A percentile compares a stretch with the other conserved stretches of the same genome.
These are phyloP conservation scores for Xestia ashworthii DNA, from an alignment of 2,888 invertebrate species.

Conservation along the genomic window DNA sequence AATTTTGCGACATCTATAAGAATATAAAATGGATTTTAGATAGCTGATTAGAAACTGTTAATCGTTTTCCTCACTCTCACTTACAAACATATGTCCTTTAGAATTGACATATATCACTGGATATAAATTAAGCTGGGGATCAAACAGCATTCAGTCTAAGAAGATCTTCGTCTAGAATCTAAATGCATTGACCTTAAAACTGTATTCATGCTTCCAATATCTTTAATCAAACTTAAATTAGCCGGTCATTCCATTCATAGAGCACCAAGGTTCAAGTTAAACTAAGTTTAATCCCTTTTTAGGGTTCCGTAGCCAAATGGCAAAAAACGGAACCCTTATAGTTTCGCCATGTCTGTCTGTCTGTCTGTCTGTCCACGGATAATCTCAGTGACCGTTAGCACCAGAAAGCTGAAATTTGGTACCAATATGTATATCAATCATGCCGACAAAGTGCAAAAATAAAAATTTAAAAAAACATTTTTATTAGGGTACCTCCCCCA, in stretches of 20 bases:
- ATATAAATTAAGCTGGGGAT: background rate
- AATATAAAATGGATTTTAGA: slow-evolving; percentile 18
- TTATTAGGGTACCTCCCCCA: too few species aligned
- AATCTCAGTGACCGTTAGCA: too few species aligned
- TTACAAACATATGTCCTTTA: background rate
- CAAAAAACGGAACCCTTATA: too few species aligned
- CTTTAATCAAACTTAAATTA: slow-evolving; percentile 33
- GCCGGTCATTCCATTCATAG: slow-evolving; percentile 19
- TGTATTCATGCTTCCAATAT: slow-evolving; percentile 26
- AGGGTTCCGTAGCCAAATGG: too few species aligned
- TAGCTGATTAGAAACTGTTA: slow-evolving; percentile 3
- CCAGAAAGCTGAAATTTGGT: too few species aligned
- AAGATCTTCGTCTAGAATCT: background rate
- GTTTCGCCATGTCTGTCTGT: too few species aligned
- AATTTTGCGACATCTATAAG: background rate
- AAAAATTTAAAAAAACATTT: too few species aligned
- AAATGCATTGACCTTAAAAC: slow-evolving; percentile 3
- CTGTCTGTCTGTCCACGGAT: too few species aligned
- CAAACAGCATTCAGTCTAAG: slow-evolving; percentile 7
- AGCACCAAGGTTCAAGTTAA: slow-evolving; percentile 49
- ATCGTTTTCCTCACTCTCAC: slow-evolving; percentile 34
- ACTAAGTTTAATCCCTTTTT: slow-evolving; percentile 54
- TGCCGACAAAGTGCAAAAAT: too few species aligned
- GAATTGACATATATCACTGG: slow-evolving; percentile 9
- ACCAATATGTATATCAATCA: too few species aligned